Conservation (phyloP, 2,113 vertebrate species). For the Rhinopomastus cyanomelas region DNA sequence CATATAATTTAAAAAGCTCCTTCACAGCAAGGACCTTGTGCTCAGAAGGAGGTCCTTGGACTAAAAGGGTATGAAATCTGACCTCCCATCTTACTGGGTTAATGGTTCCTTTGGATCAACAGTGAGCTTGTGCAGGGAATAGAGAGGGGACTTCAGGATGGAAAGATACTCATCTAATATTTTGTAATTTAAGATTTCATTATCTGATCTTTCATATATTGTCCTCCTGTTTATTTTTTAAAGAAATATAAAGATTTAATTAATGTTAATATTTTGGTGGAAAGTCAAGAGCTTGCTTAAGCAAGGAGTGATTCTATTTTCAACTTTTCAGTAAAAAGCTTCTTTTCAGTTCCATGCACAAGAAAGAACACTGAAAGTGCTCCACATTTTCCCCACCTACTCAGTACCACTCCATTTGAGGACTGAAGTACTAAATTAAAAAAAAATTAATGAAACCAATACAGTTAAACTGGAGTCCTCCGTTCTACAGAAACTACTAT, state of each 20-base stretch:
- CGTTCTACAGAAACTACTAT: background rate
- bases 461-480: background rate
- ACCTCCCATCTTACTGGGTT: background rate
- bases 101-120: background rate
- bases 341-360: background rate
- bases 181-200: background rate
- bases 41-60: background rate
- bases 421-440: background rate
- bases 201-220: background rate
- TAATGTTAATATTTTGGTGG: background rate
- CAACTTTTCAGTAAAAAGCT: background rate
- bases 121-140: background rate
- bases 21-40: background rate
- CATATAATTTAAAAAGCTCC: conserved; percentile 17
- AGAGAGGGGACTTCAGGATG: background rate
- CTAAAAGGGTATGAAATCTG: background rate
- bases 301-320: background rate
- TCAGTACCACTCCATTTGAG: background rate
- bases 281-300: background rate
- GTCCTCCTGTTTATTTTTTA: background rate
- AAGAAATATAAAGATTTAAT: background rate
- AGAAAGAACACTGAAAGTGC: background rate
- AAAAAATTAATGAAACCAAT: background rate
- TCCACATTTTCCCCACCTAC: background rate
- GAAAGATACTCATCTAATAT: background rate